A percentile compares a stretch with the other conserved stretches of the same genome.
phyloP scores from a whole-genome alignment of 2,113 vertebrate genomes.

The Phrynosoma platyrhinos region DNA sequence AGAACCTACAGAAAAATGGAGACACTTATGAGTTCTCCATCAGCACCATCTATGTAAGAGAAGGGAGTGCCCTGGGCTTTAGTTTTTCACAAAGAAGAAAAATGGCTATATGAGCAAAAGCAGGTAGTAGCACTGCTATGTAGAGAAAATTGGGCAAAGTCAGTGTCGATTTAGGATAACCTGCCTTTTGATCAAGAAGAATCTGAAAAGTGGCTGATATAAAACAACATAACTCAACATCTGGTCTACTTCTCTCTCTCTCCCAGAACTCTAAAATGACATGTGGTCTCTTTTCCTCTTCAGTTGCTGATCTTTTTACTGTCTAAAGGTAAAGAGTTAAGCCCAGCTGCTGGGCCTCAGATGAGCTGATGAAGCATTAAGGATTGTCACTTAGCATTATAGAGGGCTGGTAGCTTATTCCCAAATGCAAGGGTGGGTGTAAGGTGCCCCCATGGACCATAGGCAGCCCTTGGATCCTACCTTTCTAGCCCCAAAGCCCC shows the following conservation, averaged over 20 bases:
- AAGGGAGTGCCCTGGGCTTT: no score
- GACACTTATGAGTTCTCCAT: background rate
- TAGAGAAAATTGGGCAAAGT: background rate
- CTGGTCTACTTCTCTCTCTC: background rate
- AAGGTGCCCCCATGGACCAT: no score
- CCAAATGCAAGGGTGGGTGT: no score
- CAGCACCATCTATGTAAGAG: background rate
- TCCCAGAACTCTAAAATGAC: background rate
- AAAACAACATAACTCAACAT: background rate
- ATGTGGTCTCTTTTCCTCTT: background rate
- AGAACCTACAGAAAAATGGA: slow-evolving; percentile 78
- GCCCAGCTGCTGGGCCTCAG: no score
- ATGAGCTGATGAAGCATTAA: no score
- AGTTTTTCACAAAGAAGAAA: background rate
- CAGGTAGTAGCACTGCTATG: background rate
- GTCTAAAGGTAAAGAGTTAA: background rate
- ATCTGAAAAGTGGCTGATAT: no score
- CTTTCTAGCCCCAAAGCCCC: no score
- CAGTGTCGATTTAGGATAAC: background rate
- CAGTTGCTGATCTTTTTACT: background rate
- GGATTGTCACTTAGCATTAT: no score
- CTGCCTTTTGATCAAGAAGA: background rate
- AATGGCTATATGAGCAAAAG: background rate
- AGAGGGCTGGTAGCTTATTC: no score
- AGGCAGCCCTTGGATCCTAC: no score